Base-by-base conservation (phyloP, 2,113 vertebrate species). In the Heloderma charlesbogerti region DNA sequence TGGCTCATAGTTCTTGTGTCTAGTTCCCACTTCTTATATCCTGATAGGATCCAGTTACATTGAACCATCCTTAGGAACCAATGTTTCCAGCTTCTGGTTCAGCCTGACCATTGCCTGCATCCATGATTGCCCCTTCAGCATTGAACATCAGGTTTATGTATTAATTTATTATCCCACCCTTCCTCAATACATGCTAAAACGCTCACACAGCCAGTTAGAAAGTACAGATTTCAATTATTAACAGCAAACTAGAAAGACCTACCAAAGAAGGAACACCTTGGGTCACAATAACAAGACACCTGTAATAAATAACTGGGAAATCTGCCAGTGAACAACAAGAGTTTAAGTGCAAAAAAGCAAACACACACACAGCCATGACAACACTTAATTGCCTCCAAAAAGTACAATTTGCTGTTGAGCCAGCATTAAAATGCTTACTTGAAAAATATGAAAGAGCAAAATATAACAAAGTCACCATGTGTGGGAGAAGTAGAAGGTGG, bases 371-470 rank as follows among this genome's bases (percentile, higher is more conserved):
- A 18, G 31, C 34, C 69, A 22, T 74, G 15, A 8, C 84, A 90
- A 87, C 6, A 67, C 84, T 91, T 92, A 4, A 43, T 25, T 60
- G 51, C 0, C 29, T 84, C 74, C 83, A 15, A 27, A 90, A 90
- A 27, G 45, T 67, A 4, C 63, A 89, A 15, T 77, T 75, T 93
- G 81, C 16, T 3, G 75, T 0, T 3, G 9, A 86, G 31, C 81
- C 81, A 82, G 1, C 72, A 4, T 87, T 85, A 79, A 63, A 37
- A 3, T 92, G 7, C 34, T 84, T 87, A 77, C 91, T 77, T 90
- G 45, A 89, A 93, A 92, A 90, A 77, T 63, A 22, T 77, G 87
- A n/a, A 93, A 93, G 57, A n/a, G 83, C 15, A 91, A 94, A 93
- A 92, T 92, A 54, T 67, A 93, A 20, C 84, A 90, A 48, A 81